These are phyloP conservation scores for Eptesicus fuscus DNA, from an alignment of 2,113 vertebrate species.

Conservation along the genomic window DNA sequence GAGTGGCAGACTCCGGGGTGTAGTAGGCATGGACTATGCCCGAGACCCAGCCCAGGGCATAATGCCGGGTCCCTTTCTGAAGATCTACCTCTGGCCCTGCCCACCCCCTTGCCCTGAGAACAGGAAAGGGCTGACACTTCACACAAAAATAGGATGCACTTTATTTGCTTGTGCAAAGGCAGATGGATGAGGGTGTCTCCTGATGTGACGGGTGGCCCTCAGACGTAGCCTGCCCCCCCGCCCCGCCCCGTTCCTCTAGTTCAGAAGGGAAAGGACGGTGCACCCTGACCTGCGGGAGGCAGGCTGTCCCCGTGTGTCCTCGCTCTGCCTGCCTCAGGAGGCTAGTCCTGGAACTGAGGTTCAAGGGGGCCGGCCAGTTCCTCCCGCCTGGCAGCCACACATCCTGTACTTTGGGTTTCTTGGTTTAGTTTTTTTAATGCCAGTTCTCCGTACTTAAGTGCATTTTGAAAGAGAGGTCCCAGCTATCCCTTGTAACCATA, in stretches of 20 bases:
- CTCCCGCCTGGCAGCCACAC: neutral
- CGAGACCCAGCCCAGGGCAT: neutral
- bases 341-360: neutral
- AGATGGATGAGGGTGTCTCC: neutral
- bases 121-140: neutral
- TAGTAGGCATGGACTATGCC: neutral
- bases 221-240: neutral
- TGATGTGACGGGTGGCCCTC: neutral
- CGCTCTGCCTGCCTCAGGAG: neutral
- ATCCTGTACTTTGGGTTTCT: slow-evolving; percentile 38
- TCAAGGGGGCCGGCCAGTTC: neutral
- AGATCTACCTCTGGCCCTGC: slow-evolving; percentile 73
- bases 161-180: slow-evolving; percentile 38
- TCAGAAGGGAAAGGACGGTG: neutral
- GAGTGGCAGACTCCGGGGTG: neutral
- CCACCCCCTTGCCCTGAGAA: neutral
- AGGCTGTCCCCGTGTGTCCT: neutral
- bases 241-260: neutral
- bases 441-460: slow-evolving; percentile 82
- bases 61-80: slow-evolving; percentile 32
- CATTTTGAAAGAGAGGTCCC: slow-evolving; percentile 80
- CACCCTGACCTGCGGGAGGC: neutral
- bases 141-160: slow-evolving; percentile 59
- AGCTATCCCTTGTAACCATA: slow-evolving; percentile 84
- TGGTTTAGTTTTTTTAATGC: slow-evolving; percentile 59